Evolutionary conservation across 2,113 vertebrate species (phyloP), one percentile per base, ranked within the genome.

Genomic region (Eurystomus gularis): DNA sequence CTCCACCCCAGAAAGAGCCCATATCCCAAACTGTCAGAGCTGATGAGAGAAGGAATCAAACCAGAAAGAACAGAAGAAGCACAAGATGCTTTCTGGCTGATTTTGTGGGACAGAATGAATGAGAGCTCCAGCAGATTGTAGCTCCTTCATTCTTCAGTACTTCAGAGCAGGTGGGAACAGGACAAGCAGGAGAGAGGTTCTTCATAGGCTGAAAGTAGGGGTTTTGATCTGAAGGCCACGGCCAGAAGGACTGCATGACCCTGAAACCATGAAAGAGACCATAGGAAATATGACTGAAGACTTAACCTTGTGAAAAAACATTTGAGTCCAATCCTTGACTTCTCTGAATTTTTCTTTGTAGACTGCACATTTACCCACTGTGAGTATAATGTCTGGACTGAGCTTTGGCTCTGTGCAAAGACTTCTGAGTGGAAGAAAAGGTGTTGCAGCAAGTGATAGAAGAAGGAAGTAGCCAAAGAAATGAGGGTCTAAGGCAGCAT

Each of bases 351-450:
- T 93, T 61, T 37, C 28, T 46, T 42, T 62, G 51, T 33, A 70
- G 60, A 16, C 17, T 35, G 10, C 1, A 4, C 2, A 1, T 39
- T 77, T 23, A 3, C 8, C 69, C 17, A 37, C 7, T 3, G 2
- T 0, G 4, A 61, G 23, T 17, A 7, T 8, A 1, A 7, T 14
- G 55, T 3, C 23, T 62, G 11, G 16, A 4, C 44, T 31, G 35
- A 44, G 58, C 10, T 72, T 51, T 37, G n/a, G 6, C 52, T 62
- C 37, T 54, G 28, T 60, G 37, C 40, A 72, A 75, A 75, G 48
- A 8, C 17, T 42, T 54, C 21, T 35, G 64, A 1, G 0, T 1
- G 10, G 55, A 77, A 29, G 7, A 61, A 55, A 64, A 76, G 21
- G 2, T 6, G 3, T 42, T 64, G 35, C 17, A 35, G 16, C 9